A percentile compares a stretch with the other conserved stretches of the same genome.
Conservation (phyloP, 1,140 invertebrate species). For the Venustaconcha ellipsiformis region DNA sequence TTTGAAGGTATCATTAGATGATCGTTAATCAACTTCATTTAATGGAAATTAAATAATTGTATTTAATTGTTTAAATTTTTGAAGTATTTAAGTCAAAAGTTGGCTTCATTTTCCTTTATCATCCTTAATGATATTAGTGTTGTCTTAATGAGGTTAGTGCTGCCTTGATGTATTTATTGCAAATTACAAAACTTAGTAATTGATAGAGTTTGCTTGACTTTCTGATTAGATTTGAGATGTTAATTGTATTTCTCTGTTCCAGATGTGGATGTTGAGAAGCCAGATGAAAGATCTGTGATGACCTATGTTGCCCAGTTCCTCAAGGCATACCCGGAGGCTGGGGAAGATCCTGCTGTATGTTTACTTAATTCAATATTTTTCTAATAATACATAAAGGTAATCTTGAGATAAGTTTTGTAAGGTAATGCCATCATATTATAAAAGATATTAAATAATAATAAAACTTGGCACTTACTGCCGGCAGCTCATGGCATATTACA, state of each 20-base stretch:
- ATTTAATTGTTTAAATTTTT: too few species aligned
- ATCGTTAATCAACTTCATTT: too few species aligned
- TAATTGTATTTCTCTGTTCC: conserved; percentile 14
- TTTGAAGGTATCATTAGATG: too few species aligned
- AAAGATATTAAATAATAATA: too few species aligned
- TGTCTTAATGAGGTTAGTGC: background rate
- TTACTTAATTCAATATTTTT: background rate
- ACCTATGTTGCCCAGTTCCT: conserved; percentile 99
- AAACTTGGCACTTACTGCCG: too few species aligned
- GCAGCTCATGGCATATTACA: too few species aligned
- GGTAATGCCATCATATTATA: too few species aligned
- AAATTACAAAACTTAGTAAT: background rate
- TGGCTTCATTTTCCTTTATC: too few species aligned
- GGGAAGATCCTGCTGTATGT: conserved; percentile 54
- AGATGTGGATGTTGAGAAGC: conserved; percentile 96
- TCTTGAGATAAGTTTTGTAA: too few species aligned
- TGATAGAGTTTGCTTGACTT: background rate
- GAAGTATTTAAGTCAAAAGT: too few species aligned
- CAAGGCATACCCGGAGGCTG: conserved; percentile 82
- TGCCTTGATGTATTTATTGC: background rate
- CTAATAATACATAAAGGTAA: background rate
- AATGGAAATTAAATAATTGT: too few species aligned
- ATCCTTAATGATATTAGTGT: too few species aligned
- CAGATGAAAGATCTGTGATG: conserved; percentile 99
- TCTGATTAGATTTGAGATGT: background rate